Conservation (phyloP, 2,113 vertebrate species). For the Dipodomys ordii region DNA sequence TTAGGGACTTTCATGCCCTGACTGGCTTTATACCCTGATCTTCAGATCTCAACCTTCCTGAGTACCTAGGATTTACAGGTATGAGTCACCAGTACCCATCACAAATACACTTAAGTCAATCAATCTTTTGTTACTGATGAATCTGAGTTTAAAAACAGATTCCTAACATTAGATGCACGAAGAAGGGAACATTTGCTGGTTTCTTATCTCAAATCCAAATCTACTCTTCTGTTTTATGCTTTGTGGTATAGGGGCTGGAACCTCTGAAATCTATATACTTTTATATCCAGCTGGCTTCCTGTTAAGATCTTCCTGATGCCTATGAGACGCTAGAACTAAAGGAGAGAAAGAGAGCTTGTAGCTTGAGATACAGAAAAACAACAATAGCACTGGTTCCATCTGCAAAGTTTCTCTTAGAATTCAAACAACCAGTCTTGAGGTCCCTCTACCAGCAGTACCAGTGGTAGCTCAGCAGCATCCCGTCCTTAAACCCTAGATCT, state of each 20-base stretch:
- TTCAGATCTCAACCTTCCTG: too few species aligned
- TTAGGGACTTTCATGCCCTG: too few species aligned
- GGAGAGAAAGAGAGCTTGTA: too few species aligned
- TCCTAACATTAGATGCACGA: conserved; percentile 9
- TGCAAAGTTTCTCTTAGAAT: background rate
- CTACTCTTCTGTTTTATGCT: background rate
- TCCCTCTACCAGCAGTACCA: background rate
- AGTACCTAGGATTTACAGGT: too few species aligned
- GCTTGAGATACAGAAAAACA: background rate
- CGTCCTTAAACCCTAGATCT: background rate
- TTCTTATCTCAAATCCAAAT: conserved; percentile 27
- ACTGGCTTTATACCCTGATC: too few species aligned
- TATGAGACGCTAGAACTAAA: background rate
- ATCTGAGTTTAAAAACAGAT: conserved; percentile 15
- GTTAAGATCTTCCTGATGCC: background rate
- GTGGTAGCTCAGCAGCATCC: background rate
- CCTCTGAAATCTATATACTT: background rate
- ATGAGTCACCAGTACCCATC: too few species aligned
- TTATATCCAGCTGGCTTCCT: conserved; percentile 24
- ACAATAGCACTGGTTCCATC: background rate
- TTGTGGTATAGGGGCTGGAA: background rate
- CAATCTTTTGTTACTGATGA: background rate
- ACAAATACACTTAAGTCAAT: too few species aligned
- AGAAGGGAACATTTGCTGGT: background rate
- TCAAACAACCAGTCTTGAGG: background rate